Conservation (phyloP, 1,140 invertebrate genomes). For the Contarinia nasturtii region DNA sequence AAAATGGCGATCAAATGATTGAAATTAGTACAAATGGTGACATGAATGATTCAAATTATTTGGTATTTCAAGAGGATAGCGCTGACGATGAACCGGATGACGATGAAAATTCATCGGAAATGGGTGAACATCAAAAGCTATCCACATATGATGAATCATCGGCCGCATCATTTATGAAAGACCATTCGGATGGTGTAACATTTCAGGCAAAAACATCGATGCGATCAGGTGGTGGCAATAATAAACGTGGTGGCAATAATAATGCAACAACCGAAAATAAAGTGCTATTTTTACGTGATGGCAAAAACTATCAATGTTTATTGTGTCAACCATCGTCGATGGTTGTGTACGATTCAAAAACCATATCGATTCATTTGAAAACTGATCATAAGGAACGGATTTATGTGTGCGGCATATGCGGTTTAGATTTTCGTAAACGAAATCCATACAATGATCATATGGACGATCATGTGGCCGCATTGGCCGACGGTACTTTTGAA, state of each 20-base stretch:
- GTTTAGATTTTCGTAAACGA: conserved; percentile 37
- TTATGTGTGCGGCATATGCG: conserved; percentile 54
- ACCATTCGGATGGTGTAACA: background rate
- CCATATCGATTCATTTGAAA: conserved; percentile 39
- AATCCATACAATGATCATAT: conserved; percentile 41
- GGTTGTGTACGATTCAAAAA: conserved; percentile 28
- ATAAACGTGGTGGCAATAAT: background rate
- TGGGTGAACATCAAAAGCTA: background rate
- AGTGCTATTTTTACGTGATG: background rate
- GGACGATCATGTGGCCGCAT: conserved; percentile 37
- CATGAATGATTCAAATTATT: background rate
- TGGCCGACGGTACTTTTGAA: conserved; percentile 34
- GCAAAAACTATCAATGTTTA: conserved; percentile 1
- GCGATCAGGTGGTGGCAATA: background rate
- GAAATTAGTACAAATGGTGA: background rate
- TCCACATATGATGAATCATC: background rate
- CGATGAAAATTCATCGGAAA: background rate
- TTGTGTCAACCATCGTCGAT: conserved; percentile 3
- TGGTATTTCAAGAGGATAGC: background rate
- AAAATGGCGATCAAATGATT: background rate
- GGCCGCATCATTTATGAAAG: background rate
- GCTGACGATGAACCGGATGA: conserved; percentile 1
- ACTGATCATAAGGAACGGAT: conserved; percentile 34
- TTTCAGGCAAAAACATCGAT: no score
- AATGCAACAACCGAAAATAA: no score